Conservation (phyloP, 2,113 vertebrate genomes). For the Megatriorchis doriae region DNA sequence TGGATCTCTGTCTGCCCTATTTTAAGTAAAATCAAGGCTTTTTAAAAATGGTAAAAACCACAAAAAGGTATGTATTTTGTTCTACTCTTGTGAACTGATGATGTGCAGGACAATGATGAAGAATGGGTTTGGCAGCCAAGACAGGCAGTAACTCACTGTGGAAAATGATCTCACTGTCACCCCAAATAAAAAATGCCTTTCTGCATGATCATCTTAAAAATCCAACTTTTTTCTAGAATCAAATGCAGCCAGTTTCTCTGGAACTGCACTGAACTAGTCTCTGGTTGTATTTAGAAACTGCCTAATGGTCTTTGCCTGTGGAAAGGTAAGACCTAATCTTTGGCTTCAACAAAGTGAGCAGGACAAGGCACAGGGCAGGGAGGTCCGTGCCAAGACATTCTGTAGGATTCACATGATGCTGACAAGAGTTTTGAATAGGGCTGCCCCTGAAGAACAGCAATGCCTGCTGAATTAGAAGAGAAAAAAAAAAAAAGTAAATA, state of each 20-base stretch:
- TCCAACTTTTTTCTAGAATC: neutral
- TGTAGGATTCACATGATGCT: neutral
- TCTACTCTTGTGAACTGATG: neutral
- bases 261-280: neutral
- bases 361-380: neutral
- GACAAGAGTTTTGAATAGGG: neutral
- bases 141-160: neutral
- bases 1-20: neutral
- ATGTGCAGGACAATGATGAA: neutral
- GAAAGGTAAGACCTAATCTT: neutral
- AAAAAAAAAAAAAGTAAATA: too few species aligned
- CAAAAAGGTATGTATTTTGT: neutral
- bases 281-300: neutral
- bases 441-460: neutral
- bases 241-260: neutral
- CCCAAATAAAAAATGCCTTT: neutral
- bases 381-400: neutral
- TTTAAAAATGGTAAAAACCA: neutral
- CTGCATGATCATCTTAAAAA: neutral
- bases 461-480: neutral
- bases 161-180: neutral
- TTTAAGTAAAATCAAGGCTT: neutral
- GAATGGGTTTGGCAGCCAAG: neutral
- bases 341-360: neutral
- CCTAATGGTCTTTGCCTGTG: neutral